Evolutionary conservation across 2,888 invertebrate genomes (phyloP).

Genomic region (Andrena chrysosceles): DNA sequence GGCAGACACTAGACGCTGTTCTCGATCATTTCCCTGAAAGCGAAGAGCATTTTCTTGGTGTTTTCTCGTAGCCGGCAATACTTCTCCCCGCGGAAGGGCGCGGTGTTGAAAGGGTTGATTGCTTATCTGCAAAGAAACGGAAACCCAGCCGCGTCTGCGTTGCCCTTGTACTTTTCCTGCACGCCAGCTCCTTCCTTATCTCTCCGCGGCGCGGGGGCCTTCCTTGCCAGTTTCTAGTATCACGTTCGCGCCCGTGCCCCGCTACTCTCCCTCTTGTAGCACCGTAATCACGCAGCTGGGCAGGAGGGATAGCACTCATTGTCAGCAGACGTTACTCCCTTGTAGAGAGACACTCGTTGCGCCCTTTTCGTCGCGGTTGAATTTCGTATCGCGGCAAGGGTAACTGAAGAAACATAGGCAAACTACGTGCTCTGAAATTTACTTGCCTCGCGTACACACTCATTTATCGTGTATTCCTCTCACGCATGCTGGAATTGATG

Average conservation of each 20-base stretch:
- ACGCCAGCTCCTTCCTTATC: conserved; percentile 21
- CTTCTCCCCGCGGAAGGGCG: not conserved
- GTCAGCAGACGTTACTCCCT: conserved; percentile 67
- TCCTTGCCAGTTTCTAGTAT: conserved; percentile 42
- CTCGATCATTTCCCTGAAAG: conserved; percentile 14
- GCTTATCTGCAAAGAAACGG: conserved; percentile 41
- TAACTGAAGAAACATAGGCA: conserved; percentile 48
- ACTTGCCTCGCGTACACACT: conserved; percentile 9
- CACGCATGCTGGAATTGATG: conserved; percentile 53
- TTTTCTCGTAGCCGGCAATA: conserved; percentile 1
- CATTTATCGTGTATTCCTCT: conserved; percentile 33
- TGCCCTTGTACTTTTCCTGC: not conserved
- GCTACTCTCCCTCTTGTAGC: conserved; percentile 36
- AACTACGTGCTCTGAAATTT: conserved; percentile 48
- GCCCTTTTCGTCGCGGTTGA: conserved; percentile 58
- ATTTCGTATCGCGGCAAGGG: conserved; percentile 45
- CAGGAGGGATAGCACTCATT: conserved; percentile 60
- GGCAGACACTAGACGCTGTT: not conserved
- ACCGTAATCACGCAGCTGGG: conserved; percentile 61
- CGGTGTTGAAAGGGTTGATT: conserved; percentile 31
- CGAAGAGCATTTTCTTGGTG: not conserved
- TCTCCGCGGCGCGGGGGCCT: conserved; percentile 23
- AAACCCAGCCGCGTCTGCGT: conserved; percentile 9
- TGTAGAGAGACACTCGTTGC: conserved; percentile 58
- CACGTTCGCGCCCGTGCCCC: conserved; percentile 37